Evolutionary conservation across 2,797 vertebrate species (phyloP), one percentile per base, ranked within the genome.

Genomic region (Hipposideros larvatus): DNA sequence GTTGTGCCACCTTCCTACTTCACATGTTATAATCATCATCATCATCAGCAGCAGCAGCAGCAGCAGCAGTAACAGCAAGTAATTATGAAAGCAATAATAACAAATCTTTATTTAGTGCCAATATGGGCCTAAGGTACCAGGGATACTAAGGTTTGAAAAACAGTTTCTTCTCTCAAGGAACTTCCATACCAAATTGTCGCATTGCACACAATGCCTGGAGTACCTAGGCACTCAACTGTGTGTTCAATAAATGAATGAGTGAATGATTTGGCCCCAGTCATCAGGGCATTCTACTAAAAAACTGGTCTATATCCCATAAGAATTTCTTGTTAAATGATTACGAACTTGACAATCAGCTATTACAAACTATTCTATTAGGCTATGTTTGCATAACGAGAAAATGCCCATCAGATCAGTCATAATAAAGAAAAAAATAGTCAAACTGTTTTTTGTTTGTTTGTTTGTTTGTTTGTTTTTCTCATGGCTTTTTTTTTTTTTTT

Each of bases 311-410:
- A 92, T 75, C n/a, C 55, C 53, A 31, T 68, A 85, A 91, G 59
- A 57, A 88, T 91, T 89, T 73, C 57, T 95, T 79, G 3, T 19
- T 55, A 87, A 74, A 75, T 87, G 71, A 91, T 85, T 63, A 71
- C 43, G 26, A 66, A 85, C 51, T 85, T 89, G 48, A 68, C n/a
- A 74, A 55, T 65, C 48, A 84, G 34, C 61, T 75, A 7, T 71
- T 75, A 26, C 19, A 31, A 68, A 70, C 22, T 11, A 46, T 31
- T 88, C 34, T 46, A 43, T 53, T 59, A 71, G 78, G 24, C n/a
- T 78, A 13, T 71, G 28, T 65, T 87, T 90, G 22, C 51, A 26
- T 78, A 59, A 87, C 66, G 34, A 80, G 55, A 41, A 28, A 87
- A 74, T 5, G 94, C 0, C 14, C 7, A 37, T 57, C 15, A 34